Conservation (phyloP, 2,888 invertebrate genomes). For the Drosophila acutilabella region DNA sequence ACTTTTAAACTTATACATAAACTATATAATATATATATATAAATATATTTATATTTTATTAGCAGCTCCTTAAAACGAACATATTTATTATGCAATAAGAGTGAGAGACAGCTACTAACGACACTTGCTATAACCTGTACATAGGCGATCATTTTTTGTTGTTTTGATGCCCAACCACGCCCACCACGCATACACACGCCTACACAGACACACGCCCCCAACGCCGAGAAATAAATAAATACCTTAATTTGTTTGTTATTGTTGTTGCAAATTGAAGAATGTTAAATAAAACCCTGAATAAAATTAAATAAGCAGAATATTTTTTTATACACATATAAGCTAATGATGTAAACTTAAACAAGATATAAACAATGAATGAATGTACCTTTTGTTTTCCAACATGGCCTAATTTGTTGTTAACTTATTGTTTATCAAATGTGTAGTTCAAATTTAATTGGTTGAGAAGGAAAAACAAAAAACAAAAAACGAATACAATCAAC, state of each 20-base stretch:
- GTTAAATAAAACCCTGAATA: constrained; percentile 50
- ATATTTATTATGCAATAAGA: constrained; percentile 47
- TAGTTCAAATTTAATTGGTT: constrained; percentile 60
- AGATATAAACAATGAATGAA: constrained; percentile 21
- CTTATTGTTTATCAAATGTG: constrained; percentile 36
- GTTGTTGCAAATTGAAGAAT: constrained; percentile 61
- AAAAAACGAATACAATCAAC: constrained; percentile 54
- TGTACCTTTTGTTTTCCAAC: constrained; percentile 64
- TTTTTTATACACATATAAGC: constrained; percentile 45
- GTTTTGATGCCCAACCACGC: constrained; percentile 18
- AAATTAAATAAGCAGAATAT: constrained; percentile 43
- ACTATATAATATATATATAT: too few relatives aligned
- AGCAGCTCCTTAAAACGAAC: constrained; percentile 48
- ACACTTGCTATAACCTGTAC: neutral
- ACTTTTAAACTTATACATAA: constrained; percentile 28
- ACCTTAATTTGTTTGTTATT: constrained; percentile 70
- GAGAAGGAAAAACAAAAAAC: constrained; percentile 5
- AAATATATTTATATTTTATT: constrained; percentile 40
- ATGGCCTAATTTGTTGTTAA: constrained; percentile 53
- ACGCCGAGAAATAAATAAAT: constrained; percentile 39
- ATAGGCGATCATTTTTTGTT: constrained; percentile 6
- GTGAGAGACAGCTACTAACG: constrained; percentile 50
- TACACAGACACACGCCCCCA: constrained; percentile 10
- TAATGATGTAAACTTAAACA: neutral
- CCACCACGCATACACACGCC: constrained; percentile 34